Conservation (phyloP, 2,113 vertebrate species). For the Corydoras maculifer region DNA sequence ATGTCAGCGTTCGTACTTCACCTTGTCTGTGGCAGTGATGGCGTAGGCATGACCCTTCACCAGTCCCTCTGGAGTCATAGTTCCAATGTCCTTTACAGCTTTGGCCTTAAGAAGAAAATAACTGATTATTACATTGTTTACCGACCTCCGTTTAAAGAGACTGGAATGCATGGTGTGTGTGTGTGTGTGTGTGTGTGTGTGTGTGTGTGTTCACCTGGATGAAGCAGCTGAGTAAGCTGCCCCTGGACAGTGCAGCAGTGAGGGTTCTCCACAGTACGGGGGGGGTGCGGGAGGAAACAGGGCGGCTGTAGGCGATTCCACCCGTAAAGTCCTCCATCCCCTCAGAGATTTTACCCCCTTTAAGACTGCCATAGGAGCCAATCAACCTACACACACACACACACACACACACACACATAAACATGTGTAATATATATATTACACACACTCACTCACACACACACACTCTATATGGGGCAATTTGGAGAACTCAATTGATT, state of each 20-base stretch:
- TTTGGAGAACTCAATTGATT: too few relatives aligned
- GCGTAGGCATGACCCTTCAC: conserved; percentile 71
- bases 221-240: conserved; percentile 68
- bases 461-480: neutral
- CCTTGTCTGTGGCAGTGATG: conserved; percentile 64
- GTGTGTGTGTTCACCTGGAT: conserved; percentile 57
- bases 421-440: conserved; percentile 1
- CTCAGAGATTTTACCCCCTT: conserved; percentile 72
- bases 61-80: conserved; percentile 60
- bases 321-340: conserved; percentile 78
- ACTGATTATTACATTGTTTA: neutral
- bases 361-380: conserved; percentile 67
- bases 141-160: too few relatives aligned
- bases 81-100: conserved; percentile 54
- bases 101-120: conserved; percentile 50
- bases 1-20: neutral
- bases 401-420: conserved; percentile 21
- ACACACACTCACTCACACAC: conserved; percentile 33
- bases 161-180: neutral
- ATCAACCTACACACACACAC: conserved; percentile 54
- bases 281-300: conserved; percentile 52
- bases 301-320: conserved; percentile 63
- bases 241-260: conserved; percentile 53
- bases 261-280: conserved; percentile 64
- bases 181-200: conserved; percentile 48